Evolutionary conservation across 2,888 invertebrate species (phyloP).

Genomic region (Pristionchus entomophagus): DNA sequence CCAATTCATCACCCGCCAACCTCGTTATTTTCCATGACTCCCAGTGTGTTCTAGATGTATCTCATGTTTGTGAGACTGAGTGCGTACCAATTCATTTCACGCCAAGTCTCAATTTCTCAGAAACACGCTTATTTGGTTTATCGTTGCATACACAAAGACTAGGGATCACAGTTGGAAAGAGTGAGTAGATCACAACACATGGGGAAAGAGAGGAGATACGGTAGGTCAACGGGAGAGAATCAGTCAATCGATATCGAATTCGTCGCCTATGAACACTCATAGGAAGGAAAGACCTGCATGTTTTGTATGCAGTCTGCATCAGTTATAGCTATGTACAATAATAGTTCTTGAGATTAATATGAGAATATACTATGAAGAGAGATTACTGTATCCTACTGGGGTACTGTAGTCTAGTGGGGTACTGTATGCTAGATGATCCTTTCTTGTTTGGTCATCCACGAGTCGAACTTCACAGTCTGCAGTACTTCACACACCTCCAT

Average conservation of each 20-base stretch:
- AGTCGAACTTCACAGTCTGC: conserved; percentile 29
- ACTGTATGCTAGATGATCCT: background rate
- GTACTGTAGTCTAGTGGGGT: too few relatives aligned
- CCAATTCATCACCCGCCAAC: conserved; percentile 16
- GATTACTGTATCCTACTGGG: background rate
- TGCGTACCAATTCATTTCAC: background rate
- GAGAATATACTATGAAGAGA: background rate
- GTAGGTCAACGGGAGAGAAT: conserved; percentile 22
- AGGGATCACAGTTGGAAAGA: background rate
- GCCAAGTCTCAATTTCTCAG: background rate
- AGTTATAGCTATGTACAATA: background rate
- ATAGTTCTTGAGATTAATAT: background rate
- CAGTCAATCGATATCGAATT: background rate
- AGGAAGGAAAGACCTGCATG: background rate
- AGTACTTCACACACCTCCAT: conserved; percentile 39
- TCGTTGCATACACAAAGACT: background rate
- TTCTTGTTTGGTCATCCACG: background rate
- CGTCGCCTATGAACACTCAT: background rate
- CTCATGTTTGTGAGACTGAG: conserved; percentile 3
- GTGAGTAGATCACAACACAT: background rate
- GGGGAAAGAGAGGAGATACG: background rate
- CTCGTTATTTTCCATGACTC: conserved; percentile 4
- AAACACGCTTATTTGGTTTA: background rate
- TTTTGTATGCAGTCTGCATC: background rate
- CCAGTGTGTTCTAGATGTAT: background rate